Base-by-base conservation (phyloP, 2,888 invertebrate species). In the Hypomecis punctinalis region DNA sequence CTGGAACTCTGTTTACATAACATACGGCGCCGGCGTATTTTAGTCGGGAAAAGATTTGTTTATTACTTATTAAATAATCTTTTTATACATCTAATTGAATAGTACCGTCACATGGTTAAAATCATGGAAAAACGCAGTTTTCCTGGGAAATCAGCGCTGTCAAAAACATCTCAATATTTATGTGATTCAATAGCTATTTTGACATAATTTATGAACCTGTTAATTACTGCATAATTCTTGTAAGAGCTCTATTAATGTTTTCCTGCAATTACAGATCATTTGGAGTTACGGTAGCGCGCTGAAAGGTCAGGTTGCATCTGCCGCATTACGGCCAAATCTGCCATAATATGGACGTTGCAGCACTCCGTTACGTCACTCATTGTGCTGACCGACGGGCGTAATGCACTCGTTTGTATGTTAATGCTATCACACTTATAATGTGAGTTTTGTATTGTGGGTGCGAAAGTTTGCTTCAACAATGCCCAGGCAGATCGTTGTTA, bases 321-420 rank as follows among this genome's bases (percentile, higher is more conserved):
- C 46, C 40, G 42, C 33, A 35, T 61, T 56, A 57, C 61, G 42
- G 13, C 56, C 37, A 36, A 56, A 52, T 36, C 49, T 58, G 42
- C 42, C 9, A 36, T 10, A 42, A 40, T 42, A 39, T 37, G 1
- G 46, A 7, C 33, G 42, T 65, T 61, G 65, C 61, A 57, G 55
- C 45, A 49, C 42, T 35, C 48, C 5, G 39, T 66, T 61, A 61
- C 65, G 57, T 61, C 61, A 63, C 40, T 36, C 39, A 23, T 46
- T 46, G 52, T 57, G 40, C 53, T 13, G 57, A 43, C 59, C 49
- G 48, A 37, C 65, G 42, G 60, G 53, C 52, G 60, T 66, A 65
- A 66, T 61, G 56, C 51, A 51, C 58, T 56, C 62, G 53, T 68
- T 66, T 63, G 51, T 63, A 68, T 68, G 68, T 61, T 56, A 63